phyloP scores from a whole-genome alignment of 2,113 vertebrate genomes.

The Channa maculata region DNA sequence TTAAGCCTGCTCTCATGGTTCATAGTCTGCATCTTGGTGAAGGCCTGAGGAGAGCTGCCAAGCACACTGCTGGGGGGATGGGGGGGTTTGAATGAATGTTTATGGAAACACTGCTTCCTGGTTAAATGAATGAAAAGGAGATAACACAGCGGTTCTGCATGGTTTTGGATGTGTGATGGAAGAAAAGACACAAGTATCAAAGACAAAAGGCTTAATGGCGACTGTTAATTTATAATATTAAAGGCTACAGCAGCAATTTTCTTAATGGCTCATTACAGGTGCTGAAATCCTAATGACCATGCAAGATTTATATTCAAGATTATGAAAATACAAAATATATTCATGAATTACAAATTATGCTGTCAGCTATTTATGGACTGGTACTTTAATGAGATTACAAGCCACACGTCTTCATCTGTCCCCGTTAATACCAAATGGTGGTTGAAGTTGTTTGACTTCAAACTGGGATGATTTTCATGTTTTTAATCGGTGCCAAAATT shows the following conservation, averaged over 20 bases:
- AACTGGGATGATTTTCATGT: too few species aligned
- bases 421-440: too few species aligned
- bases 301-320: too few species aligned
- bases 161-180: conserved; percentile 4
- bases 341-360: too few species aligned
- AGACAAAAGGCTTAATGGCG: neutral
- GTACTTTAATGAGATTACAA: too few species aligned
- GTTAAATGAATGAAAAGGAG: conserved; percentile 33
- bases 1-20: conserved; percentile 17
- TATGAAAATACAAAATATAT: too few species aligned
- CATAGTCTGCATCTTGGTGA: conserved; percentile 23
- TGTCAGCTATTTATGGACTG: too few species aligned
- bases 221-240: neutral
- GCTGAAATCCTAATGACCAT: too few species aligned
- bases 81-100: conserved; percentile 46
- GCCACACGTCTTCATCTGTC: too few species aligned
- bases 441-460: too few species aligned
- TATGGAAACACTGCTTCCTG: conserved; percentile 26
- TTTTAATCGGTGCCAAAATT: too few species aligned
- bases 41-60: conserved; percentile 33
- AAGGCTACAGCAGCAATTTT: neutral
- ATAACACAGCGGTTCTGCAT: conserved; percentile 16
- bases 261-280: neutral
- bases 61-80: conserved; percentile 3
- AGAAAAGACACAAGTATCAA: neutral